Conservation (phyloP, 2,113 vertebrate genomes). For the Syngnathoides biaculeatus region DNA sequence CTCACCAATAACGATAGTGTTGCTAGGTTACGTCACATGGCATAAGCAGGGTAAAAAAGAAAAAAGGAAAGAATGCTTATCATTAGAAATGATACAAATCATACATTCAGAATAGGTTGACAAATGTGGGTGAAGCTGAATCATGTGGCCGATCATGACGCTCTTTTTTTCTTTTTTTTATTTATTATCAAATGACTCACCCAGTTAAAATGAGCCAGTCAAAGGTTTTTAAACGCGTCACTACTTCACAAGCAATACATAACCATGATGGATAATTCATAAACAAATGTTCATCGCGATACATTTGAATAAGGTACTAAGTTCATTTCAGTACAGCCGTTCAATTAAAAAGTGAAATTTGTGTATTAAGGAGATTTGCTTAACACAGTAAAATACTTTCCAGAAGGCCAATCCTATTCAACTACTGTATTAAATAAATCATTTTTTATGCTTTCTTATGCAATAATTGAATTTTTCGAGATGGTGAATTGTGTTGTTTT, state of each 20-base stretch:
- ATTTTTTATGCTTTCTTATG: background rate
- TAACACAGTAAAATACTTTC: background rate
- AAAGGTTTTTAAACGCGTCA: background rate
- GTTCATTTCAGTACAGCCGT: background rate
- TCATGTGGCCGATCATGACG: conserved; percentile 6
- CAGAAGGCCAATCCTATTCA: background rate
- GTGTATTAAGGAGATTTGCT: background rate
- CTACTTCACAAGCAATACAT: background rate
- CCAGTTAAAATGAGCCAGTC: conserved; percentile 13
- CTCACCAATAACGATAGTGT: too few relatives aligned
- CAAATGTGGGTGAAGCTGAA: conserved; percentile 8
- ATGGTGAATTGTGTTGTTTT: background rate
- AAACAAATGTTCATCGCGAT: background rate
- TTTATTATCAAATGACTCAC: conserved; percentile 16
- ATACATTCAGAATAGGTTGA: background rate
- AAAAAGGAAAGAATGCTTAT: background rate
- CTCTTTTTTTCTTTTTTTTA: conserved; percentile 7
- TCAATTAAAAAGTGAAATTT: background rate
- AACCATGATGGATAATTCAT: background rate
- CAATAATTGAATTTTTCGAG: background rate
- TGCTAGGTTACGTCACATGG: background rate
- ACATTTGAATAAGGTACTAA: background rate
- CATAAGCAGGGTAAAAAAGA: background rate
- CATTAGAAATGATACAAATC: too few relatives aligned
- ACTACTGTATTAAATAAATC: background rate